These are phyloP conservation scores for Hystrix cristata DNA, from an alignment of 2,113 vertebrate genomes.

Conservation along the genomic window DNA sequence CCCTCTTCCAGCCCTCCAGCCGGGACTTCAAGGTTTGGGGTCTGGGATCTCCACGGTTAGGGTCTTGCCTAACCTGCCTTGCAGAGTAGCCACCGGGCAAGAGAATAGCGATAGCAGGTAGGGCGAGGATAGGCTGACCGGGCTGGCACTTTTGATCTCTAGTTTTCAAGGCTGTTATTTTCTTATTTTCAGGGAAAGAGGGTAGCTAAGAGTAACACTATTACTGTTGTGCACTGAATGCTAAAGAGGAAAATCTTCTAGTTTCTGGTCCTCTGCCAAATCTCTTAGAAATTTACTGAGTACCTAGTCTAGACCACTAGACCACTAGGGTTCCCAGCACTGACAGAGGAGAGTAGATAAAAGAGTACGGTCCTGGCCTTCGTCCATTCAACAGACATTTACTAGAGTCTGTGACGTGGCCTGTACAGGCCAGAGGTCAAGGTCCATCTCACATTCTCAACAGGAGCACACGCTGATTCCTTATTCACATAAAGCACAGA, in stretches of 20 bases:
- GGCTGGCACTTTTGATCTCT: neutral
- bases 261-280: neutral
- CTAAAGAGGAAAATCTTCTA: neutral
- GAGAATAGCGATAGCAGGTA: neutral
- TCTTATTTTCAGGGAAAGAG: neutral
- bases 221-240: neutral
- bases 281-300: neutral
- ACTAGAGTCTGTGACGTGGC: neutral
- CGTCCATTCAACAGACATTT: neutral
- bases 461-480: neutral
- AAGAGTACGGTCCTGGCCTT: rapidly evolving
- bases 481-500: neutral
- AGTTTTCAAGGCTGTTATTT: neutral
- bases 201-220: neutral
- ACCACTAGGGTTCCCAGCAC: neutral
- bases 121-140: neutral
- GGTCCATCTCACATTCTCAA: neutral
- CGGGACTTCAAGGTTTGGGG: no score
- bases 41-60: neutral
- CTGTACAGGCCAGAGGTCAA: neutral
- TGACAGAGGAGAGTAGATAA: neutral
- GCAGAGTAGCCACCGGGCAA: neutral
- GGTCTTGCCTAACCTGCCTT: neutral
- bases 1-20: neutral
- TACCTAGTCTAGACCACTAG: neutral